Evolutionary conservation across 2,113 vertebrate species (phyloP).

Genomic region (Murina feae): DNA sequence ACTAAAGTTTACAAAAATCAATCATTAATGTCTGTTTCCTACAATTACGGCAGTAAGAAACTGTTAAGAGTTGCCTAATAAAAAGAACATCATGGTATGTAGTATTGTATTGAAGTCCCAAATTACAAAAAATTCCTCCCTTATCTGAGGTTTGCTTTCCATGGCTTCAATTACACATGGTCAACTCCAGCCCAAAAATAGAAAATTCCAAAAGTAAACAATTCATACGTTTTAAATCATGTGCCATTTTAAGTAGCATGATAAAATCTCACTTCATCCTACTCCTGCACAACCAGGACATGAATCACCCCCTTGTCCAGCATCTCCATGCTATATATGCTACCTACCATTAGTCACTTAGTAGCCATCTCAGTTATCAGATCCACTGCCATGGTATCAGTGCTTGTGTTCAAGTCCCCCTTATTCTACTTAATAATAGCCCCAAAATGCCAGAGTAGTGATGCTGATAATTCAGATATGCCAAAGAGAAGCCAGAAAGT

Average conservation of each 20-base stretch:
- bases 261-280: background rate
- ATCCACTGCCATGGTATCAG: background rate
- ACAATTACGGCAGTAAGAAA: constrained; percentile 1
- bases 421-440: background rate
- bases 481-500: background rate
- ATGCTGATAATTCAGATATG: background rate
- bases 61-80: background rate
- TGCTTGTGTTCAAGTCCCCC: background rate
- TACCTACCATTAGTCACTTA: background rate
- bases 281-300: background rate
- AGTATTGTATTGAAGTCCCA: background rate
- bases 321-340: background rate
- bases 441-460: background rate
- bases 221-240: background rate
- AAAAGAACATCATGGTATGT: background rate
- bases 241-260: background rate
- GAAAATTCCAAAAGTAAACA: background rate
- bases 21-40: background rate
- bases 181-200: background rate
- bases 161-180: background rate
- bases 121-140: background rate
- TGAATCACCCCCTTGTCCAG: background rate
- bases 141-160: background rate
- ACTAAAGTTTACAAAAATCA: constrained; percentile 31
- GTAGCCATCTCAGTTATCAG: background rate